Conservation (phyloP, 2,888 invertebrate genomes). For the Caenorhabditis auriculariae region DNA sequence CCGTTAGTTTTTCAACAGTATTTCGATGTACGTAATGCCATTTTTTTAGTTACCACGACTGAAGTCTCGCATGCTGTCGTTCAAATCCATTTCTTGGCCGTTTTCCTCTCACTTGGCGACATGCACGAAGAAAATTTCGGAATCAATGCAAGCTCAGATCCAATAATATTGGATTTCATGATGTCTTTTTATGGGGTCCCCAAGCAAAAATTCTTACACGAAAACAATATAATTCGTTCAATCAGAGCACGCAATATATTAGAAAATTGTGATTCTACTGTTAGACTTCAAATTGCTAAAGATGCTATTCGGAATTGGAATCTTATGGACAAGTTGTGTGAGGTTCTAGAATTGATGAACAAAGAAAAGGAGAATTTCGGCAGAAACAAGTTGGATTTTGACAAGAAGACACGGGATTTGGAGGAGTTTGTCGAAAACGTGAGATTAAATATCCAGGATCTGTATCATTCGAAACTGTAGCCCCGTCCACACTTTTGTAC, state of each 20-base stretch:
- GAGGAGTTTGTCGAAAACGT: constrained; percentile 8
- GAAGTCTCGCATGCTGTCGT: constrained; percentile 9
- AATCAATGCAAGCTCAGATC: constrained; percentile 9
- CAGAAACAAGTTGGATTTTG: constrained; percentile 7
- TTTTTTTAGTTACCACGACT: constrained; percentile 13
- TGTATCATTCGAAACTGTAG: too few species aligned
- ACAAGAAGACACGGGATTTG: constrained; percentile 9
- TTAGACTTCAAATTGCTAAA: constrained; percentile 13
- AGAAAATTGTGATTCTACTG: constrained; percentile 7
- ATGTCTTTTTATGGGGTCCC: constrained; percentile 8
- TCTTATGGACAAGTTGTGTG: constrained; percentile 5
- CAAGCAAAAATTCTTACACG: constrained; percentile 9
- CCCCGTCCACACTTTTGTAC: too few species aligned
- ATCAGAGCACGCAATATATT: constrained; percentile 13
- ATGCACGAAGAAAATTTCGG: constrained; percentile 16
- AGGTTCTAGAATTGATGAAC: constrained; percentile 14
- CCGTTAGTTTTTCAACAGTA: constrained; percentile 6
- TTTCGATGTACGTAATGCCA: constrained; percentile 10
- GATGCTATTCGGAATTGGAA: constrained; percentile 11
- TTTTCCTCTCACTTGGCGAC: constrained; percentile 12
- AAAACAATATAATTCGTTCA: constrained; percentile 10
- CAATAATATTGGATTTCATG: constrained; percentile 18
- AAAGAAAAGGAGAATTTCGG: constrained; percentile 11
- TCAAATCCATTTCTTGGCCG: constrained; percentile 17
- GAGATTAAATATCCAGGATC: constrained; percentile 3